Evolutionary conservation across 2,888 invertebrate genomes (phyloP).

Genomic region (Cephus pygmeus): DNA sequence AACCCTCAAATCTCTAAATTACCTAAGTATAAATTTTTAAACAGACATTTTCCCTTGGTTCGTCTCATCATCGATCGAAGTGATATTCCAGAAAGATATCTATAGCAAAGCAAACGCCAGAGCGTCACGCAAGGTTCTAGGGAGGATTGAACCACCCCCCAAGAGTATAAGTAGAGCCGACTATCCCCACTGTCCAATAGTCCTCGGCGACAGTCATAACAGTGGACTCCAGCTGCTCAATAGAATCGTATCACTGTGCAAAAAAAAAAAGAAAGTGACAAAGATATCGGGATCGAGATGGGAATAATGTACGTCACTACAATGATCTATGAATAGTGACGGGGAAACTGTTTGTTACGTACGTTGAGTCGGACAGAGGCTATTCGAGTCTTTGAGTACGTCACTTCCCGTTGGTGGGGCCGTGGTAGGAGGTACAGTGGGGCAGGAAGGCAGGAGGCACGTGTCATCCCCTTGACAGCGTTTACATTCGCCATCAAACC

Average conservation of each 20-base stretch:
- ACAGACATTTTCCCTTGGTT: neutral
- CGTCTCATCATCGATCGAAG: neutral
- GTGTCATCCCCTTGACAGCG: constrained; percentile 2
- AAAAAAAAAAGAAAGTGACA: neutral
- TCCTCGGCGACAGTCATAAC: neutral
- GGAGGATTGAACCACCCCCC: neutral
- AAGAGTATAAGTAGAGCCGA: neutral
- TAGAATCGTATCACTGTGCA: neutral
- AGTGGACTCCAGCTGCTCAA: neutral
- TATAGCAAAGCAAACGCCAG: neutral
- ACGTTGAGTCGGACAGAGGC: neutral
- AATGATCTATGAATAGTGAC: constrained; percentile 1
- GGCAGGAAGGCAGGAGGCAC: neutral
- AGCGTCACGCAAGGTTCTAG: neutral
- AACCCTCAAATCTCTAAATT: neutral
- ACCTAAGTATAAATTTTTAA: neutral
- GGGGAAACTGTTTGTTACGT: neutral
- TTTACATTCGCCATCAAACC: neutral
- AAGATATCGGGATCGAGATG: neutral
- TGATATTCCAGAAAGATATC: neutral
- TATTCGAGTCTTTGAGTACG: neutral
- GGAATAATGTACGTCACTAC: neutral
- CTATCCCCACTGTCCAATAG: constrained; percentile 25
- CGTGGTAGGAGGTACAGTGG: neutral
- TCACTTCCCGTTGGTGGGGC: neutral